A percentile compares a stretch with the other conserved stretches of the same genome.
These are phyloP conservation scores for Tetheella fluctuosa DNA, from an alignment of 2,888 invertebrate species.

Conservation along the genomic window DNA sequence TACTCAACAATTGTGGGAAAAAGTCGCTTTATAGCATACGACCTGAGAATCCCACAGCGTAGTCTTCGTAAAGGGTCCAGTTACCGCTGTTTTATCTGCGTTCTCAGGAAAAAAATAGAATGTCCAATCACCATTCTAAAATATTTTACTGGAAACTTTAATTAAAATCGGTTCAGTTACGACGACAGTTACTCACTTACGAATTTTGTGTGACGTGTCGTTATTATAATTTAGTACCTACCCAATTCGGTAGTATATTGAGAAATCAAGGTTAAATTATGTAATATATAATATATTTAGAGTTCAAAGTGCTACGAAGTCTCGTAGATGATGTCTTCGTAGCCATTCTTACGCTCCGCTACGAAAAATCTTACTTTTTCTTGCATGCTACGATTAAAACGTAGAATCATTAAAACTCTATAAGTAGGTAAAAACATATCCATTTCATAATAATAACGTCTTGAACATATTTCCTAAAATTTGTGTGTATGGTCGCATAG, in stretches of 20 bases:
- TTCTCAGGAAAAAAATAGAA: too few relatives aligned
- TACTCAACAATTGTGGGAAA: conserved; percentile 13
- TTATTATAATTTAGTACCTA: background rate
- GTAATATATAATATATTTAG: too few relatives aligned
- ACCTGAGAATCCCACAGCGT: background rate
- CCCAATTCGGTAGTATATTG: background rate
- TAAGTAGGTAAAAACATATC: too few relatives aligned
- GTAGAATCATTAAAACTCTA: too few relatives aligned
- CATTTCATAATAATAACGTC: too few relatives aligned
- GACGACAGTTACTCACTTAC: too few relatives aligned
- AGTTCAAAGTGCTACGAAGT: background rate
- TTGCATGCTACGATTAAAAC: too few relatives aligned
- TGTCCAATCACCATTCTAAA: too few relatives aligned
- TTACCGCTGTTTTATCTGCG: too few relatives aligned
- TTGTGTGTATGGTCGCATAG: background rate
- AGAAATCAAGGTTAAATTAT: background rate
- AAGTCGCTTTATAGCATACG: conserved; percentile 20
- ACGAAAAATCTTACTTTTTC: background rate
- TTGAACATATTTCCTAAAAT: background rate
- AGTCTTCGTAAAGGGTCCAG: background rate
- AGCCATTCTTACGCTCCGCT: background rate
- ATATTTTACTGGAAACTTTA: too few relatives aligned
- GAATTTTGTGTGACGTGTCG: too few relatives aligned
- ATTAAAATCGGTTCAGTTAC: too few relatives aligned
- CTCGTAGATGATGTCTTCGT: background rate